Base-by-base conservation (phyloP, 64 coral and sea anemone species). In the Dendronephthya gigantea region DNA sequence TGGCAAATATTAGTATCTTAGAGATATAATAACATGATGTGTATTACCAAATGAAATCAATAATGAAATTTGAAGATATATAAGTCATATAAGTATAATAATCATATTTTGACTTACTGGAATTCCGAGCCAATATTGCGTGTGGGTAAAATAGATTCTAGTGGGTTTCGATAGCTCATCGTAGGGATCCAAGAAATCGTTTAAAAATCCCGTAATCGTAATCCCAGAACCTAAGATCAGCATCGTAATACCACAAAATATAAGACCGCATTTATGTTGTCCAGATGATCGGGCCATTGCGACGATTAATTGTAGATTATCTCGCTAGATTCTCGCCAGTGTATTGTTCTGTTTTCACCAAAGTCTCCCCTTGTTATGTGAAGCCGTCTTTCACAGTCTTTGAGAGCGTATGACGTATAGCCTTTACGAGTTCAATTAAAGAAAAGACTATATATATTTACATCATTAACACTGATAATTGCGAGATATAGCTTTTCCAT, bases 71-170 rank as follows among this genome's bases (percentile, higher is more conserved):
- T n/a, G n/a, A n/a, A n/a, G n/a, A n/a, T n/a, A n/a, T n/a, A n/a
- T n/a, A 45, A 11, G 41, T 45, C 11, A 45, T 45, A 45, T 45
- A 45, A 45, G 4, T 6, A 45, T 11, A 45, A 45, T 6, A 45
- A 62, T 62, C 16, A 1, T 2, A 62, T 19, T 28, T 66, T 19
- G 32, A 79, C 72, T 39, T 79, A 79, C 72, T 39, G 72, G 72
- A 39, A 79, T 79, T 36, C 72, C 72, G 8, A 79, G 72, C 27
- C 32, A 79, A 79, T 79, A 79, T 17, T 79, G 72, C 36, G 72
- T 79, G 29, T 79, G 36, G 22, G 72, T 79, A 29, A 79, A 79
- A 35, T 36, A 79, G 10, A 0, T 39, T 0, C 0, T 29, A 15
- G 2, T 33, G 10, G 72, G 31, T 6, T 39, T 35, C 31, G 31